phyloP scores from a whole-genome alignment of 2,113 vertebrate species.

The Larimichthys polyactis region DNA sequence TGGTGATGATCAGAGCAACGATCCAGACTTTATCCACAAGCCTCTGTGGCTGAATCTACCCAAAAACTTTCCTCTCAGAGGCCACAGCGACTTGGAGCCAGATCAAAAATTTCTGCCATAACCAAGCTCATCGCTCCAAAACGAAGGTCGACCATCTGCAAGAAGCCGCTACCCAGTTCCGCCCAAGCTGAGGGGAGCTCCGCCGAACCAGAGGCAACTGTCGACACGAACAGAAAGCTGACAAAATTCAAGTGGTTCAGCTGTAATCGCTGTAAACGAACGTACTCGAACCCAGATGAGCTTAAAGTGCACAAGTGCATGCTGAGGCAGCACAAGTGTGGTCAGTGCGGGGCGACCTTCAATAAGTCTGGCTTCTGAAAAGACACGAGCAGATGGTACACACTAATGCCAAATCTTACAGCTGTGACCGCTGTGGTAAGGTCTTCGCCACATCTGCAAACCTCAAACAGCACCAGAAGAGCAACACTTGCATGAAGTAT shows the following conservation, averaged over 20 bases:
- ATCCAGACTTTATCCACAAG: conserved; percentile 27
- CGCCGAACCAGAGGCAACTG: not conserved
- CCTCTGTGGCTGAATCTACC: not conserved
- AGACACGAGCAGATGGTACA: conserved; percentile 79
- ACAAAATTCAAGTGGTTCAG: conserved; percentile 63
- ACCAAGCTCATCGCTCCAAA: conserved; percentile 73
- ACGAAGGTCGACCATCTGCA: conserved; percentile 21
- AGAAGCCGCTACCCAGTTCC: not conserved
- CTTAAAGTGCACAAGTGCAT: conserved; percentile 78
- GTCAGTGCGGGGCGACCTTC: conserved; percentile 75
- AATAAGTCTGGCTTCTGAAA: conserved; percentile 71
- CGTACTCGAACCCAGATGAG: conserved; percentile 66
- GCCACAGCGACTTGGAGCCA: conserved; percentile 65
- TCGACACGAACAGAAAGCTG: not conserved
- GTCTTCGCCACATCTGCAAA: conserved; percentile 72
- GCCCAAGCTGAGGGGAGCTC: not conserved
- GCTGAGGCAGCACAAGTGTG: conserved; percentile 69
- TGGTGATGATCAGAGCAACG: not conserved
- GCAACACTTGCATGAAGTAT: conserved; percentile 71
- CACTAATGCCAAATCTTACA: conserved; percentile 52
- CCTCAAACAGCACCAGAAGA: conserved; percentile 83
- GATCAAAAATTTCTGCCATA: conserved; percentile 67
- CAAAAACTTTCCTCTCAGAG: conserved; percentile 33
- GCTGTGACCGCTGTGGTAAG: conserved; percentile 79
- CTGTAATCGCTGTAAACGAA: conserved; percentile 77